Conservation (phyloP, 1,140 invertebrate species). For the Scaptomyza pallida region DNA sequence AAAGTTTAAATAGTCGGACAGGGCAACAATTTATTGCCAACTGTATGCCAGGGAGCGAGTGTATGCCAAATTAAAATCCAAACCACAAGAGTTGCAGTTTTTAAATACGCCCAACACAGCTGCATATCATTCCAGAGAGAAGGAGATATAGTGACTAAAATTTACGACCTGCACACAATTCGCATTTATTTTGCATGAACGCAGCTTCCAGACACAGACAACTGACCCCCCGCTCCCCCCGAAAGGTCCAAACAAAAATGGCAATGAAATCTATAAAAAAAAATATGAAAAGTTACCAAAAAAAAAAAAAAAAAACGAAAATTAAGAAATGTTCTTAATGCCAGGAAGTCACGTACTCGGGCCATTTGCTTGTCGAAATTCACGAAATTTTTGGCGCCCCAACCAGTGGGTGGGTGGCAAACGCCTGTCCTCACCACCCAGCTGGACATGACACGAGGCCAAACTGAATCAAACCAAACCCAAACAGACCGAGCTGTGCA, state of each 20-base stretch:
- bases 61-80: slow-evolving; percentile 31
- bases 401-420: slow-evolving; percentile 13
- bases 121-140: slow-evolving; percentile 21
- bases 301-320: slow-evolving; percentile 42
- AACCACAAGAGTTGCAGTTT: slow-evolving; percentile 14
- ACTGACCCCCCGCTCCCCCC: not conserved
- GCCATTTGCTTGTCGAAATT: slow-evolving; percentile 21
- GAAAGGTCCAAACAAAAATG: not conserved
- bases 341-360: slow-evolving; percentile 47
- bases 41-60: slow-evolving; percentile 3
- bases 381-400: not conserved
- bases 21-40: not conserved
- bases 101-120: slow-evolving; percentile 6
- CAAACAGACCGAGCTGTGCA: not conserved
- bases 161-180: slow-evolving; percentile 41
- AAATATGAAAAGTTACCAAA: slow-evolving; percentile 21
- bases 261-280: slow-evolving; percentile 26
- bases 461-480: slow-evolving; percentile 2
- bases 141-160: slow-evolving; percentile 25
- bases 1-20: slow-evolving; percentile 2
- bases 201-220: slow-evolving; percentile 15
- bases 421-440: not conserved
- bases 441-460: slow-evolving; percentile 48
- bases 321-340: slow-evolving; percentile 51
- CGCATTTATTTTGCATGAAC: slow-evolving; percentile 39